Conservation (phyloP, 1,140 invertebrate species). For the Myzus persicae region DNA sequence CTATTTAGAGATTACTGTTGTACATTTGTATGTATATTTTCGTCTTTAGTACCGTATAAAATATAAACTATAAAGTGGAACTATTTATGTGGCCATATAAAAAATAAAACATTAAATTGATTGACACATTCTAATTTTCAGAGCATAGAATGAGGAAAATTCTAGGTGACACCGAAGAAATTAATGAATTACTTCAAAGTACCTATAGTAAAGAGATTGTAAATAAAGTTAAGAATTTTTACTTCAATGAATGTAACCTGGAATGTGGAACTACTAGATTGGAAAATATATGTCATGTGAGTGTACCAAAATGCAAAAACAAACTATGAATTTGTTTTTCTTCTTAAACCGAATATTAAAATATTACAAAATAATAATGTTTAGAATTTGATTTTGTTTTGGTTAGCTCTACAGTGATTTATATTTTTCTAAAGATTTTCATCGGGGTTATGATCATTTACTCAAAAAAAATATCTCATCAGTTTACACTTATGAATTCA, state of each 20-base stretch:
- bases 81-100: not conserved
- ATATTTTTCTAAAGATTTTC: slow-evolving; percentile 43
- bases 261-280: not conserved
- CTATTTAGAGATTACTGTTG: not conserved
- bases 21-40: not conserved
- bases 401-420: slow-evolving; percentile 32
- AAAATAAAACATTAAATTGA: not conserved
- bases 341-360: not conserved
- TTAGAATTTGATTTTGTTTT: not conserved
- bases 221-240: slow-evolving; percentile 16
- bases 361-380: not conserved
- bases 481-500: slow-evolving; percentile 50
- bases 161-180: not conserved
- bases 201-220: not conserved
- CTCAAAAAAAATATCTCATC: not conserved
- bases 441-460: not conserved
- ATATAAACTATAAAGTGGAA: not conserved
- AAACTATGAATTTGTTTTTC: not conserved
- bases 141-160: not conserved
- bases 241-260: not conserved
- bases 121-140: slow-evolving; percentile 12
- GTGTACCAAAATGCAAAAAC: not conserved
- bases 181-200: slow-evolving; percentile 17
- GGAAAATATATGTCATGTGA: slow-evolving; percentile 47
- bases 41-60: not conserved